phyloP scores from a whole-genome alignment of 2,797 vertebrate genomes.

The Poeciliopsis paucimaculata region DNA sequence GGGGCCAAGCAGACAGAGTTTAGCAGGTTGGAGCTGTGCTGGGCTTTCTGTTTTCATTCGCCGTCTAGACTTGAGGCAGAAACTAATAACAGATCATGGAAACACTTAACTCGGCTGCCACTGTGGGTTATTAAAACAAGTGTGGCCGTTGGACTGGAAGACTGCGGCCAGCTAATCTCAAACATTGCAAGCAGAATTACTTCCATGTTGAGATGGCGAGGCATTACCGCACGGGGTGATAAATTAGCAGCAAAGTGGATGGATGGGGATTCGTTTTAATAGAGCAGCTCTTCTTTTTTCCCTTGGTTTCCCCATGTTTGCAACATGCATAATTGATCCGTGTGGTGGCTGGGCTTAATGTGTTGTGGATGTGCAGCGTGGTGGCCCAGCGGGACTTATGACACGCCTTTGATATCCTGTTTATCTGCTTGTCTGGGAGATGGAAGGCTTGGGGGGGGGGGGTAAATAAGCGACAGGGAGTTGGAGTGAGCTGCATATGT shows the following conservation, averaged over 20 bases:
- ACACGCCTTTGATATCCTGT: conserved; percentile 70
- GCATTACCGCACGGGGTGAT: conserved; percentile 54
- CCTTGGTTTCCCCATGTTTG: conserved; percentile 46
- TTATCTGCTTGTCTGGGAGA: conserved; percentile 68
- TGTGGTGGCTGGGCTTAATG: conserved; percentile 54
- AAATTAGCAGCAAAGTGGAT: conserved; percentile 53
- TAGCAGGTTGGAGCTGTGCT: conserved; percentile 16
- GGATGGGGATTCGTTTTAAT: conserved; percentile 55
- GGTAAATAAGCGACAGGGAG: conserved; percentile 36
- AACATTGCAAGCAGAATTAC: conserved; percentile 12
- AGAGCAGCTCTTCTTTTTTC: conserved; percentile 23
- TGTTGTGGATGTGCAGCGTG: conserved; percentile 56
- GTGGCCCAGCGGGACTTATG: conserved; percentile 54
- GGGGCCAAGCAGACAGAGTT: conserved; percentile 13
- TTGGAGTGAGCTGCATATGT: conserved; percentile 39
- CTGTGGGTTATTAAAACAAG: conserved; percentile 13
- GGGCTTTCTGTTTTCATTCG: conserved; percentile 29
- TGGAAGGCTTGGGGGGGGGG: conserved; percentile 33
- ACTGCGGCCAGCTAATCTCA: conserved; percentile 11
- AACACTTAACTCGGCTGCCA: conserved; percentile 18
- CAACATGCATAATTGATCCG: conserved; percentile 68
- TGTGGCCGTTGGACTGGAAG: conserved; percentile 7
- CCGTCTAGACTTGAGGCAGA: conserved; percentile 35
- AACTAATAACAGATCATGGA: conserved; percentile 18
- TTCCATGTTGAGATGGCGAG: conserved; percentile 47